Conservation (phyloP, 2,113 vertebrate species). For the Bos javanicus region DNA sequence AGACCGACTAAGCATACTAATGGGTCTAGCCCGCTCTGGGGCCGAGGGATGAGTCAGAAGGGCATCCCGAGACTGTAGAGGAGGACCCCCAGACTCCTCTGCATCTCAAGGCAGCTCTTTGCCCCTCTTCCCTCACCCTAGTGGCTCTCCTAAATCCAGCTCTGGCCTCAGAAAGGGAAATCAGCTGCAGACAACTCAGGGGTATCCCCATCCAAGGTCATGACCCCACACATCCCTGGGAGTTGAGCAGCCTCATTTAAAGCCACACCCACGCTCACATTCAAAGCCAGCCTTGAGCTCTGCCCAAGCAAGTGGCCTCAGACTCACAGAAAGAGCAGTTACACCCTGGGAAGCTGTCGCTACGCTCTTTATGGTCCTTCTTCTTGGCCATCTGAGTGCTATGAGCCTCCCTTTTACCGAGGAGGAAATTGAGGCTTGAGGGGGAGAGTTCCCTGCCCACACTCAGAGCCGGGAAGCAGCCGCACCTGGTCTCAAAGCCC, state of each 20-base stretch:
- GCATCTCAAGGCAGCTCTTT: neutral
- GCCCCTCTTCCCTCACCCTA: neutral
- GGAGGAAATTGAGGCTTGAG: neutral
- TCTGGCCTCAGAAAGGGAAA: neutral
- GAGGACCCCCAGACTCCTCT: neutral
- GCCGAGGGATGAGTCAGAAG: neutral
- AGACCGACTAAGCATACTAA: neutral
- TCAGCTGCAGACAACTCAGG: neutral
- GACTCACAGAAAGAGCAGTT: neutral
- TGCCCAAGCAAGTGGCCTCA: neutral
- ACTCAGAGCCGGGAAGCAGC: neutral
- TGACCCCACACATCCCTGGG: neutral
- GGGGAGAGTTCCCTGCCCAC: neutral
- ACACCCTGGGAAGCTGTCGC: neutral
- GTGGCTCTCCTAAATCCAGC: neutral
- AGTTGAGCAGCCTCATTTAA: neutral
- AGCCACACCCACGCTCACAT: neutral
- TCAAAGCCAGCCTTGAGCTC: neutral
- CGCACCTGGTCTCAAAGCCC: neutral
- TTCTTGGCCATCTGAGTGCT: neutral
- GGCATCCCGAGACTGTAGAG: neutral
- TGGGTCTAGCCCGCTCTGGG: neutral
- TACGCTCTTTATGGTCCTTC: neutral
- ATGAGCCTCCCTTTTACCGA: neutral
- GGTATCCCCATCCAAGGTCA: neutral